These are phyloP conservation scores for Phoebastria nigripes DNA, from an alignment of 2,797 vertebrate species.

Conservation along the genomic window DNA sequence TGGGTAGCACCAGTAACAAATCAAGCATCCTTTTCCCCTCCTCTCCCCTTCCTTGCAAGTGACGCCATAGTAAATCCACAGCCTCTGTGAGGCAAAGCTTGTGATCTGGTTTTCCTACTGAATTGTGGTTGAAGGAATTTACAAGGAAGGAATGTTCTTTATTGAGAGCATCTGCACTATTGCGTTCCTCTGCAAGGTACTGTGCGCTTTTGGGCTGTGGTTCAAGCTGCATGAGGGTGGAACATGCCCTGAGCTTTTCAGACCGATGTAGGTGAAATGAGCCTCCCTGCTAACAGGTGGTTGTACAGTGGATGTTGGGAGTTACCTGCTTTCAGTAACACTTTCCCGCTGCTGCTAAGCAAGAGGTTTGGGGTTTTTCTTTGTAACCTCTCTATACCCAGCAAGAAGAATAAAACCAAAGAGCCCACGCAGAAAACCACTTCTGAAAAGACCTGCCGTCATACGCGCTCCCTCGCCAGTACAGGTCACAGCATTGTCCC, in stretches of 20 bases:
- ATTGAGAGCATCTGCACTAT: too few relatives aligned
- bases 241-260: neutral
- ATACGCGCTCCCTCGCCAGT: accelerated
- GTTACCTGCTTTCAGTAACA: neutral
- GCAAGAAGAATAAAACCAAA: neutral
- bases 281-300: accelerated
- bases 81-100: neutral
- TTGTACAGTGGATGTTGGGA: neutral
- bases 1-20: neutral
- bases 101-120: neutral
- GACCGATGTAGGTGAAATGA: accelerated
- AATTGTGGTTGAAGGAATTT: neutral
- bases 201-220: neutral
- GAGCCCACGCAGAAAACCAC: neutral
- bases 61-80: too few relatives aligned
- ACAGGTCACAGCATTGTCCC: neutral
- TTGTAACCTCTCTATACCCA: neutral
- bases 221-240: neutral
- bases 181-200: neutral
- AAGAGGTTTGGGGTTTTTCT: neutral
- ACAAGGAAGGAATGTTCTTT: neutral
- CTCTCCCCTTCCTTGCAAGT: neutral
- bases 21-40: neutral
- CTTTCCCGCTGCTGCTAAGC: neutral
- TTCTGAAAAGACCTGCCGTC: neutral